Conservation (phyloP, 2,888 invertebrate genomes). For the Sphecodes monilicornis region DNA sequence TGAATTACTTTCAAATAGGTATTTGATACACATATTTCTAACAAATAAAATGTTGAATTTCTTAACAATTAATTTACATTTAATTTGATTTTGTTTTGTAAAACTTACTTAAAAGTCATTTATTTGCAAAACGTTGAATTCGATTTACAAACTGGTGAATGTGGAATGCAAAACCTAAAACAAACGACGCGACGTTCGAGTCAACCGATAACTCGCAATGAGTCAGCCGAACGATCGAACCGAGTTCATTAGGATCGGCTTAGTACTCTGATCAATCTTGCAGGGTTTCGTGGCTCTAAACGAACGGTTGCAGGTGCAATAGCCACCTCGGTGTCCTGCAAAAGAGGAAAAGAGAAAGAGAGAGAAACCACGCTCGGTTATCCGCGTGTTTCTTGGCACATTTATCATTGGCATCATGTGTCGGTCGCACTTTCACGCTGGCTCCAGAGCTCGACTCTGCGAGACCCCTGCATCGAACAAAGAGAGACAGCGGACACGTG, state of each 20-base stretch:
- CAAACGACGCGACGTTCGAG: too few species aligned
- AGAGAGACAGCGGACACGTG: constrained; percentile 45
- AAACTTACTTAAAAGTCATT: too few species aligned
- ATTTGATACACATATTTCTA: too few species aligned
- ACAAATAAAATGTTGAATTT: too few species aligned
- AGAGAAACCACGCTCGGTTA: constrained; percentile 19
- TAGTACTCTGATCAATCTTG: constrained; percentile 48
- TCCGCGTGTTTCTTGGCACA: constrained; percentile 38
- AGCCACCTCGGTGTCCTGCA: neutral
- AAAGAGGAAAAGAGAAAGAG: constrained; percentile 11
- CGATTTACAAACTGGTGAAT: too few species aligned
- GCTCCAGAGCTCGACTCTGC: neutral
- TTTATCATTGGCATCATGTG: constrained; percentile 57
- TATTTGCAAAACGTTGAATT: too few species aligned
- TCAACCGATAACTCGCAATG: constrained; percentile 29
- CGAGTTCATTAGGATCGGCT: constrained; percentile 31
- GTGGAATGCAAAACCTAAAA: too few species aligned
- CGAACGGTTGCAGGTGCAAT: constrained; percentile 56
- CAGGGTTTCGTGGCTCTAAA: constrained; percentile 27
- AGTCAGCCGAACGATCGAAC: constrained; percentile 43
- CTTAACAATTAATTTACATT: too few species aligned
- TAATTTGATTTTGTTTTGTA: too few species aligned
- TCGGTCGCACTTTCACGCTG: constrained; percentile 63
- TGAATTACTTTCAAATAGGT: too few species aligned
- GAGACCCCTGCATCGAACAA: constrained; percentile 2